Conservation (phyloP, 2,797 vertebrate species). For the Paratrypauchen microcephalus region DNA sequence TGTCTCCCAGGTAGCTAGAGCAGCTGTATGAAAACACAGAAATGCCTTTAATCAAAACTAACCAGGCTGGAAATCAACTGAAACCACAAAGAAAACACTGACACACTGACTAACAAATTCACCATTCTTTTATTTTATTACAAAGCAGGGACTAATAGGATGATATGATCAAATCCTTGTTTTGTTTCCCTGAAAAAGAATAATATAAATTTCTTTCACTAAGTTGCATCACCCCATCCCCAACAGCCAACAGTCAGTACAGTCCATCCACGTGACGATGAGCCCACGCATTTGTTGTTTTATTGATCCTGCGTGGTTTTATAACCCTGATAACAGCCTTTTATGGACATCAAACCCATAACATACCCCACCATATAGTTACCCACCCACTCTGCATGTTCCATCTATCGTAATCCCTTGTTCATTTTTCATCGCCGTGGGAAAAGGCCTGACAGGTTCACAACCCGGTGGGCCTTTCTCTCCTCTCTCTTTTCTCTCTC, state of each 20-base stretch:
- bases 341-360: slow-evolving; percentile 15
- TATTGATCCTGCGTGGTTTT: slow-evolving; percentile 12
- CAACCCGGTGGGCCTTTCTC: slow-evolving; percentile 17
- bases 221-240: slow-evolving; percentile 35
- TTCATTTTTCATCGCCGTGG: slow-evolving; percentile 30
- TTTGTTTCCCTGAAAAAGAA: background rate
- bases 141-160: background rate
- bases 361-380: slow-evolving; percentile 13
- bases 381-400: slow-evolving; percentile 26
- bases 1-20: no score
- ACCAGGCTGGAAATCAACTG: background rate
- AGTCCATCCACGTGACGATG: background rate
- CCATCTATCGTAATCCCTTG: slow-evolving; percentile 8
- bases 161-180: background rate
- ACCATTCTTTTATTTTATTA: background rate
- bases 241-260: background rate
- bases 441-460: slow-evolving; percentile 28
- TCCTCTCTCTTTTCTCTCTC: no score
- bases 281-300: slow-evolving; percentile 6
- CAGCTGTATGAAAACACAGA: no score
- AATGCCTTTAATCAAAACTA: background rate
- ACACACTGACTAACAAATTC: background rate
- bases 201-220: slow-evolving; percentile 21
- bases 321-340: slow-evolving; percentile 10
- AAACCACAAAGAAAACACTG: background rate